Base-by-base conservation (phyloP, 2,888 invertebrate genomes). In the Rhaphigaster nebulosa region DNA sequence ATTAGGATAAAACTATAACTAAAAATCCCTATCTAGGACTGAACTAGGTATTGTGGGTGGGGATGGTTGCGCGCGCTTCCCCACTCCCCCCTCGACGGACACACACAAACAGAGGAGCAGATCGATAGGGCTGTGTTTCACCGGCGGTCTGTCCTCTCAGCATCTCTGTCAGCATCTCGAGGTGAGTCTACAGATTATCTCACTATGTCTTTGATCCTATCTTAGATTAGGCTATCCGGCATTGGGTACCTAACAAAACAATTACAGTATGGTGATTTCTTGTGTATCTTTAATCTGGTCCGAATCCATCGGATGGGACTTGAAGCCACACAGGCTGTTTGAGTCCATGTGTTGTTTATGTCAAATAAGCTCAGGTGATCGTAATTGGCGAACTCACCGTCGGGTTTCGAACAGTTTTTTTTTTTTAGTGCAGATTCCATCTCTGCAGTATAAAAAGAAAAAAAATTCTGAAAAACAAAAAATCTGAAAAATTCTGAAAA, bases 81-180 rank as follows among this genome's bases (percentile, higher is more conserved):
- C 45, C 84, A n/a, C 45, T n/a, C 84, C 84, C 84, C 26, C 26
- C 45, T 13, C 10, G 45, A 50, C 45, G 84, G 45, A 84, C 84
- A 84, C 84, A 84, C 84, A 84, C 84, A 84, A 84, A 84, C 84
- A 84, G 45, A 84, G 84, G 41, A 84, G 84, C 84, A 84, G 84
- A 84, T 84, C 84, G 84, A 84, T 84, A 84, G 84, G 45, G 45
- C 84, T 84, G 45, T 45, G 26, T 38, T n/a, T 84, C 84, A 45
- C n/a, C 45, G 84, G 26, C 84, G 84, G 84, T 34, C 84, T 84
- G 84, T 84, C 84, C 84, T n/a, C 45, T 84, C 84, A 84, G 84
- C 84, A 84, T 84, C 84, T 84, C 84, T 84, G 84, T 50, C 41
- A 50, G 45, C 84, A 84, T 84, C 84, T 45, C 84, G 84, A 84